Evolutionary conservation across 2,797 vertebrate genomes (phyloP).

Genomic region (Gambelia wislizenii): DNA sequence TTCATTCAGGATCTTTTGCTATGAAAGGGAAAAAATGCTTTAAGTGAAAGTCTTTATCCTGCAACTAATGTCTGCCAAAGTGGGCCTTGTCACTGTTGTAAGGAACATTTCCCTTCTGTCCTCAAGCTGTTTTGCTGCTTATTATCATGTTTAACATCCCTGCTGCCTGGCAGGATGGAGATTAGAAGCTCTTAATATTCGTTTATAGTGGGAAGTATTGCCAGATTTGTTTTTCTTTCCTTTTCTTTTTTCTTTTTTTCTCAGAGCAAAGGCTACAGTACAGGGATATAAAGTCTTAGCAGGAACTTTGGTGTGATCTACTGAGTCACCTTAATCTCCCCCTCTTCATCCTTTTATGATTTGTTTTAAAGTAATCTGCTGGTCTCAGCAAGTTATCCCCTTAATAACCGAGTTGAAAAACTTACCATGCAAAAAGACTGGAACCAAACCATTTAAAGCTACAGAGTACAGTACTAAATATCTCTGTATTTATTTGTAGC

Average conservation of each 20-base stretch:
- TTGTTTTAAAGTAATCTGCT: slow-evolving; percentile 63
- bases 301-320: slow-evolving; percentile 63
- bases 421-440: slow-evolving; percentile 42
- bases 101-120: slow-evolving; percentile 68
- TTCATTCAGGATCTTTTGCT: slow-evolving; percentile 35
- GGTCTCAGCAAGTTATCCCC: slow-evolving; percentile 22
- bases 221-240: slow-evolving; percentile 15
- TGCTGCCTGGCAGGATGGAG: slow-evolving; percentile 61
- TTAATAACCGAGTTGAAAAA: slow-evolving; percentile 37
- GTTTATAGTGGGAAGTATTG: slow-evolving; percentile 64
- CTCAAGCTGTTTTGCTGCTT: slow-evolving; percentile 72
- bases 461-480: too few species aligned
- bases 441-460: slow-evolving; percentile 35
- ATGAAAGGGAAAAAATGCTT: slow-evolving; percentile 50
- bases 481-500: too few species aligned
- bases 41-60: slow-evolving; percentile 60
- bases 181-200: slow-evolving; percentile 71
- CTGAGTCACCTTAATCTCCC: slow-evolving; percentile 65
- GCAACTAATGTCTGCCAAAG: slow-evolving; percentile 60
- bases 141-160: slow-evolving; percentile 69
- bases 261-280: slow-evolving; percentile 56
- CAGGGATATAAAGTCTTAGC: slow-evolving; percentile 62
- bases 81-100: slow-evolving; percentile 48
- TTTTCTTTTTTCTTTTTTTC: slow-evolving; percentile 43
- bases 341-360: slow-evolving; percentile 60